Base-by-base conservation (phyloP, 2,888 invertebrate species). In the Flexamia atlantica region DNA sequence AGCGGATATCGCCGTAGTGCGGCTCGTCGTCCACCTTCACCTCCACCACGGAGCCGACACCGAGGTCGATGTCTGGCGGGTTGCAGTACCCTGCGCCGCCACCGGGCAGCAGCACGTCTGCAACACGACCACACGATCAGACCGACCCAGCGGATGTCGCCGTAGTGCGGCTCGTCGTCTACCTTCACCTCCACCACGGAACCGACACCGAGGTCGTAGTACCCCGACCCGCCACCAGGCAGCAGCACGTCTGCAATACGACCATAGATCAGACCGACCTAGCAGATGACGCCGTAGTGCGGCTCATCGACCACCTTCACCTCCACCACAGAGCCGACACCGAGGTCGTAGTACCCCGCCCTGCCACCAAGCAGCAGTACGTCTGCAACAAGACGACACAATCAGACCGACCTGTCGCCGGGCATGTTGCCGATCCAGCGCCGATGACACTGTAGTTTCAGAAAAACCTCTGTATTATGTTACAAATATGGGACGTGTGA, bases 91-190 rank as follows among this genome's bases (percentile, higher is more conserved):
- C 86, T 25, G 85, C 85, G 20, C 85, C 85, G 80, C 86, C 86
- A 17, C 83, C 85, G 5, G 74, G 57, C 2, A 81, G 30, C 32
- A 83, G 25, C 53, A 64, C 80, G 76, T 80, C 80, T 84, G 72
- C 28, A 72, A 72, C 70, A 42, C n/a, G n/a, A n/a, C n/a, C n/a
- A n/a, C n/a, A n/a, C n/a, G n/a, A n/a, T n/a, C n/a, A n/a, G n/a
- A 20, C 98, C 98, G 88, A 98, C 95, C 98, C 98, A 98, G 89
- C 95, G 93, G 83, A 98, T 95, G 28, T 98, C 95, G 53, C 98
- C 98, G 90, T 95, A 96, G 85, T 95, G 92, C 86, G 95, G 94
- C 86, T 93, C 92, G 82, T 94, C 93, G 87, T 95, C 95, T n/a
- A 96, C 93, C 32, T 93, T 92, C 14, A 98, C 96, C 91, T 97